These are phyloP conservation scores for Aurelia aurita DNA, from an alignment of 30 jellyfish, hydroid and myxozoan genomes.

Conservation along the genomic window DNA sequence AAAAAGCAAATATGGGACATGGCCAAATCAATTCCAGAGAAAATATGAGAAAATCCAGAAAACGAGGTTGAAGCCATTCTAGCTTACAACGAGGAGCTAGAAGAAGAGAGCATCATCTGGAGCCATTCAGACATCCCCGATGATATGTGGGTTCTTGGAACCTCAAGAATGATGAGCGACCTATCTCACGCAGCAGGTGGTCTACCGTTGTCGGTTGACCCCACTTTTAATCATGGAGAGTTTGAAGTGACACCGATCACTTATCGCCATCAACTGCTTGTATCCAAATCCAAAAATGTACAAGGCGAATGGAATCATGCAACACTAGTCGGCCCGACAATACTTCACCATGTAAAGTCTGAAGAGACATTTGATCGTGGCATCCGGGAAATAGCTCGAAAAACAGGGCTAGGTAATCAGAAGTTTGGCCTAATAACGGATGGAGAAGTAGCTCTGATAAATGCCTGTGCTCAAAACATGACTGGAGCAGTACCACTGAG, in stretches of 20 bases:
- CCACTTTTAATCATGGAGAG: conserved; percentile 1
- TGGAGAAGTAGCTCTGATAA: conserved; percentile 19
- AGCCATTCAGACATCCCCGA: conserved; percentile 7
- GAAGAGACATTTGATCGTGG: conserved; percentile 18
- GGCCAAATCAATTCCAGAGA: too few relatives aligned
- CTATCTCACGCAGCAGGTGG: neutral
- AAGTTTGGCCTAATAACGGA: conserved; percentile 20
- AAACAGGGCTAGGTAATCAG: neutral
- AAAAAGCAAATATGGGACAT: too few relatives aligned
- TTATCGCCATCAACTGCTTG: conserved; percentile 3
- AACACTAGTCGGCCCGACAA: conserved; percentile 1
- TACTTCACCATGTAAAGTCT: conserved; percentile 4
- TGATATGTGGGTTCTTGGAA: conserved; percentile 19
- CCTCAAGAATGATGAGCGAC: neutral
- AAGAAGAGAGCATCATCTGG: conserved; percentile 3
- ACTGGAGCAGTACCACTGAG: neutral
- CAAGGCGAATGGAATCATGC: neutral
- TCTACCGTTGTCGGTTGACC: conserved; percentile 7
- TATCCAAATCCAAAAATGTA: neutral
- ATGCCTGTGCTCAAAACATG: conserved; percentile 1
- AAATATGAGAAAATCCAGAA: neutral
- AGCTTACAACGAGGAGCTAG: conserved; percentile 9
- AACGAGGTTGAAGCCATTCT: conserved; percentile 7
- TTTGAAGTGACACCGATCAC: conserved; percentile 15
- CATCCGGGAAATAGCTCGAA: conserved; percentile 14